Conservation (phyloP, 2,113 vertebrate species). For the Gila orcuttii region DNA sequence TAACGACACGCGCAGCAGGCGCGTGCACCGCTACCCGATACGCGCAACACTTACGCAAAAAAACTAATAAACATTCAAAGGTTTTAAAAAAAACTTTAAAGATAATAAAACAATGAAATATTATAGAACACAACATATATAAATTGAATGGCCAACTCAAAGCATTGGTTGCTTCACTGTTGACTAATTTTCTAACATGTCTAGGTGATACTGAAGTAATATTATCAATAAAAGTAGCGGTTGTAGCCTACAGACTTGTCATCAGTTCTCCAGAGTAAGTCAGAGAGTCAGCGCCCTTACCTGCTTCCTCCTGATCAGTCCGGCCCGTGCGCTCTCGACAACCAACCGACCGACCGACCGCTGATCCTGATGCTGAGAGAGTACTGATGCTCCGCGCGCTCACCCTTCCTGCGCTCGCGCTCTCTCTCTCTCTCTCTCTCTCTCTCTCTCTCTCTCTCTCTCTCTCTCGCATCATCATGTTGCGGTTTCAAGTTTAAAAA, state of each 20-base stretch:
- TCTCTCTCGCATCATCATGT: background rate
- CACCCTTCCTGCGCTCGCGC: background rate
- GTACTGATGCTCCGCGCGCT: conserved; percentile 2
- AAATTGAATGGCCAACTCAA: background rate
- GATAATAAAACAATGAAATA: background rate
- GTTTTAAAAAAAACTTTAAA: background rate
- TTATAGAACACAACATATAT: background rate
- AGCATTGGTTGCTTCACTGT: background rate
- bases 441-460: background rate
- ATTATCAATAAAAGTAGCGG: background rate
- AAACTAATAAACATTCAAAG: background rate
- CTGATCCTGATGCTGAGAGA: conserved; percentile 28
- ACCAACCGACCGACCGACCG: conserved; percentile 20
- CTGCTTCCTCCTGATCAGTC: conserved; percentile 67
- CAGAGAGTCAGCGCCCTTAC: conserved; percentile 36
- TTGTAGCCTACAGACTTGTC: background rate
- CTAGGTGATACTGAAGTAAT: background rate
- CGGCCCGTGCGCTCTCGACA: conserved; percentile 26
- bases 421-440: background rate
- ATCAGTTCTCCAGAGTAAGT: background rate
- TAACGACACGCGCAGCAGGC: conserved; percentile 56
- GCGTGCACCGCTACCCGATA: conserved; percentile 63
- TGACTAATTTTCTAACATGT: background rate
- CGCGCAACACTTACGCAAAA: conserved; percentile 64
- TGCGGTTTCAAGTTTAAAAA: conserved; percentile 17